These are phyloP conservation scores for Spermophilus dauricus DNA, from an alignment of 2,113 vertebrate species.

Conservation along the genomic window DNA sequence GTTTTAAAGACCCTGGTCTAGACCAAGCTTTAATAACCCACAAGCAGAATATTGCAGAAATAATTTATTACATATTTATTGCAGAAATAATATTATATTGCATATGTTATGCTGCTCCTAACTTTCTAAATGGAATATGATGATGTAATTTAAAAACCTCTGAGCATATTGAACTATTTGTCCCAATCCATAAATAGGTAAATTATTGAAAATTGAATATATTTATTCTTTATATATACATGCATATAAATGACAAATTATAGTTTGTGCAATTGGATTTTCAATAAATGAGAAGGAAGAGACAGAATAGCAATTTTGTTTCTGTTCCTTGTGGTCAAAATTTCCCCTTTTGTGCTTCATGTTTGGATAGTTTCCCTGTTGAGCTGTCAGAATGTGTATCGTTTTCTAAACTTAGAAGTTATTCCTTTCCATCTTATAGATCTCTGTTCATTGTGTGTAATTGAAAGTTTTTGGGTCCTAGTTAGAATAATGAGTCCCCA, in stretches of 20 bases:
- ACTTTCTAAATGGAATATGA: background rate
- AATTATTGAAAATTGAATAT: background rate
- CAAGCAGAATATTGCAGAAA: background rate
- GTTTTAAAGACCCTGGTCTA: background rate
- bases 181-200: background rate
- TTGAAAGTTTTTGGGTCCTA: background rate
- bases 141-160: slow-evolving; percentile 1
- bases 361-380: background rate
- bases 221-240: background rate
- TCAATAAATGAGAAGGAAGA: background rate
- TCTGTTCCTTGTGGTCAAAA: background rate
- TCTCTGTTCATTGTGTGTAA: background rate
- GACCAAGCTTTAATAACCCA: background rate
- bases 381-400: slow-evolving; percentile 1
- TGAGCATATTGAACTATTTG: slow-evolving; percentile 9
- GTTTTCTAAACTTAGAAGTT: background rate
- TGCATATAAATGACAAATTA: background rate
- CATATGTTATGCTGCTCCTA: background rate
- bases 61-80: background rate
- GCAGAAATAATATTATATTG: background rate
- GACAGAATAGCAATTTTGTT: slow-evolving; percentile 27
- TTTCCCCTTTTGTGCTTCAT: background rate
- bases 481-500: background rate
- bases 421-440: background rate
- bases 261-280: background rate